These are phyloP conservation scores for Cotesia chilonis DNA, from an alignment of 1,140 invertebrate species.

Conservation along the genomic window DNA sequence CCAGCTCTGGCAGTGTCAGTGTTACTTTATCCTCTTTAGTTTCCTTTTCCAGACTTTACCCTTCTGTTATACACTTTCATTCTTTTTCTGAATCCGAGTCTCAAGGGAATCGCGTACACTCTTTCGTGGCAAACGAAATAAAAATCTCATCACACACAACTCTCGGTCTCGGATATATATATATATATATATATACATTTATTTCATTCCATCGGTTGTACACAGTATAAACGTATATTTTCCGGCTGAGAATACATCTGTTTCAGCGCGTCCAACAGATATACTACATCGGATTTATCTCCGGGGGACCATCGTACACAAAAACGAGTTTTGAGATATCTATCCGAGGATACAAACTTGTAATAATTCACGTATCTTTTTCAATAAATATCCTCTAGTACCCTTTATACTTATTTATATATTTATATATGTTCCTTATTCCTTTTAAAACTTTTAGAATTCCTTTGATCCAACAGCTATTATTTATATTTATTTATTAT, in stretches of 20 bases:
- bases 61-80: background rate
- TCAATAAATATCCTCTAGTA: background rate
- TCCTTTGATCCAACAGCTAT: too few species aligned
- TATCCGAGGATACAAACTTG: background rate
- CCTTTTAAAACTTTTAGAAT: background rate
- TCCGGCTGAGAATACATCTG: slow-evolving; percentile 25
- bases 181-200: background rate
- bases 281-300: slow-evolving; percentile 17
- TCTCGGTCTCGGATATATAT: background rate
- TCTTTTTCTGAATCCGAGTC: background rate
- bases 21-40: background rate
- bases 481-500: too few species aligned
- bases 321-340: slow-evolving; percentile 15
- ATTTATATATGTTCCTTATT: background rate
- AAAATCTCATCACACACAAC: background rate
- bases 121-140: slow-evolving; percentile 6
- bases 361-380: background rate
- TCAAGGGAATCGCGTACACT: slow-evolving; percentile 9
- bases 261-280: slow-evolving; percentile 4
- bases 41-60: slow-evolving; percentile 2
- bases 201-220: too few species aligned
- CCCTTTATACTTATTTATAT: background rate
- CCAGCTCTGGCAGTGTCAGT: background rate
- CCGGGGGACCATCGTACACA: slow-evolving; percentile 11
- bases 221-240: slow-evolving; percentile 22